Evolutionary conservation across 2,797 vertebrate genomes (phyloP), one percentile per base, ranked within the genome.

Genomic region (Meriones psammophilus): DNA sequence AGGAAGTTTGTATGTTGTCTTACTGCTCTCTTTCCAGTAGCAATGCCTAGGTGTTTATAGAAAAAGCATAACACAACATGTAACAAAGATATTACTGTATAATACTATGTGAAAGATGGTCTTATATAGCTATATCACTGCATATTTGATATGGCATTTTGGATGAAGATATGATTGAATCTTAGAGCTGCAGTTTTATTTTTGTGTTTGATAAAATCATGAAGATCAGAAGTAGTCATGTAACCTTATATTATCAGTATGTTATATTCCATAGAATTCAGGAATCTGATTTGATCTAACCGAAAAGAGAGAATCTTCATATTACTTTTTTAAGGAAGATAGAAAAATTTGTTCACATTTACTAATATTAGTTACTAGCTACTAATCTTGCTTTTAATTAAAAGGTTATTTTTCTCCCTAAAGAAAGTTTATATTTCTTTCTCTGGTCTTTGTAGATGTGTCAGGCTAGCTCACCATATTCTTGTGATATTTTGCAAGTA

Each of bases 341-440:
- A 66, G n/a, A 92, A 89, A 91, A 91, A 30, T 64, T 15, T 58
- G 74, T 86, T 91, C 24, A 83, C 22, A 4, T 78, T 94, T 94
- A 50, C 39, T 88, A 54, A 71, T 80, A 39, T 39, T 73, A 20
- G 5, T 39, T 73, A 20, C 3, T 13, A 80, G 73, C 7, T 74
- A 78, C 84, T 66, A 60, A 69, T 89, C 17, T 71, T 50, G 22
- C 13, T 77, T 90, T 54, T 87, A 76, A 62, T 79, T 2, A 71
- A 84, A 33, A n/a, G 5, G 4, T 77, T 91, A 22, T 84, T 74
- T 86, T 88, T 8, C 66, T 24, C 17, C 30, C 7, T 73, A 74
- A 36, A 54, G 8, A 3, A 95, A 91, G 17, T 79, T 73, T 58
- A 5, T 39, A 36, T 64, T 79, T 76, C 18, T 89, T 8, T 46